A percentile compares a stretch with the other conserved stretches of the same genome.
Conservation (phyloP, 1,140 invertebrate genomes). For the silkworm (Bombyx mori) region DNA sequence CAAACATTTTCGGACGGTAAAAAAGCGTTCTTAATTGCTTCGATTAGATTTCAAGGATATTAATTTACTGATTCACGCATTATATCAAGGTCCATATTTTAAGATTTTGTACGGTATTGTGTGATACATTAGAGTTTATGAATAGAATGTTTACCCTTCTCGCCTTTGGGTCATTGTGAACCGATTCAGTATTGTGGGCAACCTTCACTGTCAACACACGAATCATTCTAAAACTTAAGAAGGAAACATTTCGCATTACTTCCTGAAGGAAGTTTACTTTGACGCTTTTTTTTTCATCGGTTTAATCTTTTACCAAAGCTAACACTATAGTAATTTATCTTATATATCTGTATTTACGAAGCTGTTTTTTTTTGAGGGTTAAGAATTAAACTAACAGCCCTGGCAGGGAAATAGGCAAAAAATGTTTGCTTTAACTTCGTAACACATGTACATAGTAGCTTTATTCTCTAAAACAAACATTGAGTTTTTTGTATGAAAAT, state of each 20-base stretch:
- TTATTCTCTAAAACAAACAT: too few species aligned
- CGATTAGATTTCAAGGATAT: conserved; percentile 69
- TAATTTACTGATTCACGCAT: conserved; percentile 64
- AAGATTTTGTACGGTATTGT: conserved; percentile 55
- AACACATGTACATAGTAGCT: background rate
- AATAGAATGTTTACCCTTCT: conserved; percentile 59
- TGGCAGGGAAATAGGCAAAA: too few species aligned
- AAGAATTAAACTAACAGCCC: background rate
- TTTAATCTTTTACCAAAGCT: conserved; percentile 7
- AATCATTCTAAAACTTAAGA: conserved; percentile 47
- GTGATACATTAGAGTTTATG: conserved; percentile 40
- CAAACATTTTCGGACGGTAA: conserved; percentile 19
- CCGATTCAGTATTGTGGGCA: conserved; percentile 36
- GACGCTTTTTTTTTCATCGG: conserved; percentile 17
- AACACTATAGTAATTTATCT: background rate
- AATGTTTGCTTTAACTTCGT: background rate
- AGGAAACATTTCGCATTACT: conserved; percentile 48
- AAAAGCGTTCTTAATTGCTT: conserved; percentile 58
- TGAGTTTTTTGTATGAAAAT: background rate
- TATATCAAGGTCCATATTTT: conserved; percentile 62
- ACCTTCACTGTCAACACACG: conserved; percentile 55
- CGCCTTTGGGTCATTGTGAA: conserved; percentile 49
- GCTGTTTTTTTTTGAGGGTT: background rate
- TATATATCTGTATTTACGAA: conserved; percentile 15
- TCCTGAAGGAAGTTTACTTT: conserved; percentile 47